A percentile compares a stretch with the other conserved stretches of the same genome.
These are phyloP conservation scores for Pollenia angustigena DNA, from an alignment of 2,888 invertebrate species.

Conservation along the genomic window DNA sequence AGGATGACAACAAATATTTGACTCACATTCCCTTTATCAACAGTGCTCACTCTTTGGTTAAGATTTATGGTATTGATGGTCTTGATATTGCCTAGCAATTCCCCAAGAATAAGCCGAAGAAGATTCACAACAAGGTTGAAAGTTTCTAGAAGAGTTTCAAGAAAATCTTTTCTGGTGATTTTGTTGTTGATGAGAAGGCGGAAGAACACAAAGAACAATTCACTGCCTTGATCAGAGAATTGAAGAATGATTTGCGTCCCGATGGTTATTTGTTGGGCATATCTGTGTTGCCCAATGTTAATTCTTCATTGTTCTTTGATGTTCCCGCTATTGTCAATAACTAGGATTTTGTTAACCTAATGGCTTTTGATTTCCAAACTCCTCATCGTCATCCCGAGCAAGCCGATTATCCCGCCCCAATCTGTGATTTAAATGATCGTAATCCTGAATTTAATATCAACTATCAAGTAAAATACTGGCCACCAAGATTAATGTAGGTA, in stretches of 20 bases:
- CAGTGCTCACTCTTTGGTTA: constrained; percentile 89
- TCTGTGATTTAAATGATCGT: constrained; percentile 90
- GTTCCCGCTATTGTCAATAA: constrained; percentile 90
- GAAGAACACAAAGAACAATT: constrained; percentile 93
- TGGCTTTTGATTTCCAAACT: constrained; percentile 91
- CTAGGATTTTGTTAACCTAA: constrained; percentile 91
- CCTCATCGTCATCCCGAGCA: constrained; percentile 91
- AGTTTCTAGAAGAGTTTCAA: constrained; percentile 90
- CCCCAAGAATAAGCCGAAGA: constrained; percentile 91
- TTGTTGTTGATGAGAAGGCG: constrained; percentile 91
- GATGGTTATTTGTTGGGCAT: constrained; percentile 89
- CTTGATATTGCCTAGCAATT: constrained; percentile 95
- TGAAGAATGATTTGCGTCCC: constrained; percentile 89
- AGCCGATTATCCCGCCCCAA: constrained; percentile 90
- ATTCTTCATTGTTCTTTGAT: constrained; percentile 90
- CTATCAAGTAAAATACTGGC: constrained; percentile 88
- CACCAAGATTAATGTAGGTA: constrained; percentile 88
- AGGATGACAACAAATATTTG: constrained; percentile 88
- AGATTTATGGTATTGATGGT: constrained; percentile 93
- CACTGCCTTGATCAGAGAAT: constrained; percentile 90
- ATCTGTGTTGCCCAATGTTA: constrained; percentile 91
- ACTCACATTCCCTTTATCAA: constrained; percentile 90
- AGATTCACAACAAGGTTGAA: constrained; percentile 88
- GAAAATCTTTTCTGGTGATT: constrained; percentile 89
- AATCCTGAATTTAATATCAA: constrained; percentile 89